These are phyloP conservation scores for Cyrtonyx montezumae DNA, from an alignment of 2,113 vertebrate genomes.

Conservation along the genomic window DNA sequence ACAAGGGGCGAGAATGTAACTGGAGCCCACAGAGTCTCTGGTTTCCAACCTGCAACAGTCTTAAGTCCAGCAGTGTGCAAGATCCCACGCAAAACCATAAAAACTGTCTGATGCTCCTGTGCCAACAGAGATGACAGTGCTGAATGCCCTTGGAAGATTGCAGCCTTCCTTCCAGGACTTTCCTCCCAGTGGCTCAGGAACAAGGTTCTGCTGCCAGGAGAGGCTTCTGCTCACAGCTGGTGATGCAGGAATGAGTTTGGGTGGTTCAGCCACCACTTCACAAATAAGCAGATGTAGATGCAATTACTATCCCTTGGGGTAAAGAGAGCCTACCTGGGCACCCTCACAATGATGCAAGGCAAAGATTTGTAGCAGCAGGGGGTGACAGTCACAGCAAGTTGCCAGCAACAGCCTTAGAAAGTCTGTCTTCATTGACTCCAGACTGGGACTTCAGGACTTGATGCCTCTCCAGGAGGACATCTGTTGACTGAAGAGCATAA, in stretches of 20 bases:
- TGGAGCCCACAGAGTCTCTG: not conserved
- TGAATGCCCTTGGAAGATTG: not conserved
- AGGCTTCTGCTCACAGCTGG: not conserved
- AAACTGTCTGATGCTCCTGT: not conserved
- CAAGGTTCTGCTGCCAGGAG: not conserved
- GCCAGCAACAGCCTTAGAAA: not conserved
- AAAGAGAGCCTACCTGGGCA: not conserved
- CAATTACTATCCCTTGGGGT: not conserved
- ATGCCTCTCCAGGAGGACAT: not conserved
- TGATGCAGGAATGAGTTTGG: not conserved
- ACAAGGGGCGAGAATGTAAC: not conserved
- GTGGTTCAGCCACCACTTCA: not conserved
- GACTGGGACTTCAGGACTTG: not conserved
- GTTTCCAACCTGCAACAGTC: not conserved
- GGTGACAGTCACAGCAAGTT: not conserved
- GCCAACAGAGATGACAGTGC: not conserved
- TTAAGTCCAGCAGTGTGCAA: not conserved
- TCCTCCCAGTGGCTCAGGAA: not conserved
- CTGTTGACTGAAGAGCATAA: not conserved
- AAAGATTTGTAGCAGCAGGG: not conserved
- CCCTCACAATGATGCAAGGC: not conserved
- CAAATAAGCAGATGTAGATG: not conserved
- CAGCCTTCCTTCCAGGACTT: not conserved
- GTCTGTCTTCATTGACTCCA: not conserved
- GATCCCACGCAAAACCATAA: not conserved